These are phyloP conservation scores for Drosophila kurseongensis DNA, from an alignment of 1,140 invertebrate species.

Conservation along the genomic window DNA sequence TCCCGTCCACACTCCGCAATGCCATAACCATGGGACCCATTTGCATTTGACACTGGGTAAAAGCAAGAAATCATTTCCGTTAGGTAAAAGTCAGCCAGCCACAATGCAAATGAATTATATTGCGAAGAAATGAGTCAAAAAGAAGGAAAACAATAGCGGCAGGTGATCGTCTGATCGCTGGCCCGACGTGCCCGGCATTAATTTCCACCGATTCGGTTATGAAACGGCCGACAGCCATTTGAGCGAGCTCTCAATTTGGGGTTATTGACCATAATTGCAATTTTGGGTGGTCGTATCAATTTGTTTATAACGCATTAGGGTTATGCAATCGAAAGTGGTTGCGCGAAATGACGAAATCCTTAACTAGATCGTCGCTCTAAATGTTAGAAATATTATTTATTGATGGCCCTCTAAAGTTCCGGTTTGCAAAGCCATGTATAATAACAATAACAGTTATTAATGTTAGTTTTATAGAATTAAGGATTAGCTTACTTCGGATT, in stretches of 20 bases:
- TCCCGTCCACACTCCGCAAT: background rate
- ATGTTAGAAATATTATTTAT: background rate
- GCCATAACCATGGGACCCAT: slow-evolving; percentile 16
- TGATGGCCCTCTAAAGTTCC: no score
- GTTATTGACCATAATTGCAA: slow-evolving; percentile 80
- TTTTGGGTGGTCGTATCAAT: slow-evolving; percentile 28
- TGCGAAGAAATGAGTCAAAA: background rate
- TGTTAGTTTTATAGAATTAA: no score
- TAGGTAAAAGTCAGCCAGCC: slow-evolving; percentile 56
- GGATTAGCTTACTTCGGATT: no score
- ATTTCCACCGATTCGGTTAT: slow-evolving; percentile 36
- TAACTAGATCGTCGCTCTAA: background rate
- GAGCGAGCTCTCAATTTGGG: slow-evolving; percentile 60
- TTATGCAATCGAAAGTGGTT: background rate
- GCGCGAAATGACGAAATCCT: background rate
- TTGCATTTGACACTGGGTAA: slow-evolving; percentile 45
- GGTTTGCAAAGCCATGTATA: background rate
- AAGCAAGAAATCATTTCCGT: slow-evolving; percentile 51
- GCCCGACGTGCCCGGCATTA: slow-evolving; percentile 52
- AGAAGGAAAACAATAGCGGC: background rate
- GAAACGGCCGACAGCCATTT: slow-evolving; percentile 39
- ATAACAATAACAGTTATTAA: no score
- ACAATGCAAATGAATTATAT: slow-evolving; percentile 1
- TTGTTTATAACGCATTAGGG: slow-evolving; percentile 41
- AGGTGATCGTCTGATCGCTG: background rate